Evolutionary conservation across 1,140 invertebrate species (phyloP).

Genomic region (Bombus balteatus): DNA sequence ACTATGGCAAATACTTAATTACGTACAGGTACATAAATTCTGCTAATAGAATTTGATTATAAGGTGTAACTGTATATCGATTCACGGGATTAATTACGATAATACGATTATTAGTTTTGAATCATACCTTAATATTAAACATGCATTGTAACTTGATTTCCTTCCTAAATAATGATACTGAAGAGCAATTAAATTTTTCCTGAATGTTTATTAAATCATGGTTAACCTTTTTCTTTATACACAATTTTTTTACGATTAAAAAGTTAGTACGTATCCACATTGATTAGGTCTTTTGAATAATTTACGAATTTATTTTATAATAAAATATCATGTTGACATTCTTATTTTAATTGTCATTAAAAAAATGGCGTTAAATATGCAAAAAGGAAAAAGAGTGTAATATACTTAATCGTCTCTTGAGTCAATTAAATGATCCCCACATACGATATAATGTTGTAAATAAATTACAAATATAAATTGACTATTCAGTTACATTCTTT

Average conservation of each 20-base stretch:
- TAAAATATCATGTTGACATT: neutral
- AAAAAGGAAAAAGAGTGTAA: neutral
- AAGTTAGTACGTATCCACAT: neutral
- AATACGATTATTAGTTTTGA: conserved; percentile 14
- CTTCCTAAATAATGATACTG: neutral
- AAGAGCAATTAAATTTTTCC: neutral
- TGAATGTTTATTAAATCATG: neutral
- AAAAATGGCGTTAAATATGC: neutral
- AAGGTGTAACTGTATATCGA: conserved; percentile 33
- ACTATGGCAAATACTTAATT: conserved; percentile 54
- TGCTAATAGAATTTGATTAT: conserved; percentile 25
- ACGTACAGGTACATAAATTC: conserved; percentile 48
- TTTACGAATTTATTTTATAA: conserved; percentile 2
- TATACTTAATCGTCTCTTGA: neutral
- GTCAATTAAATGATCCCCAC: neutral
- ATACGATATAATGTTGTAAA: conserved; percentile 1
- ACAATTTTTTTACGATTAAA: neutral
- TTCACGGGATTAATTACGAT: conserved; percentile 24
- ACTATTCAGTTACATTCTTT: conserved; percentile 31
- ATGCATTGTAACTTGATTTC: neutral
- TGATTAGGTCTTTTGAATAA: neutral
- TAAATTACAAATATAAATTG: conserved; percentile 32
- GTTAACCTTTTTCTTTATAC: neutral
- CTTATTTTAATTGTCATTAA: neutral
- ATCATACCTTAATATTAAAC: conserved; percentile 23